phyloP scores from a whole-genome alignment of 2,113 vertebrate species.

The Rallus limicola region DNA sequence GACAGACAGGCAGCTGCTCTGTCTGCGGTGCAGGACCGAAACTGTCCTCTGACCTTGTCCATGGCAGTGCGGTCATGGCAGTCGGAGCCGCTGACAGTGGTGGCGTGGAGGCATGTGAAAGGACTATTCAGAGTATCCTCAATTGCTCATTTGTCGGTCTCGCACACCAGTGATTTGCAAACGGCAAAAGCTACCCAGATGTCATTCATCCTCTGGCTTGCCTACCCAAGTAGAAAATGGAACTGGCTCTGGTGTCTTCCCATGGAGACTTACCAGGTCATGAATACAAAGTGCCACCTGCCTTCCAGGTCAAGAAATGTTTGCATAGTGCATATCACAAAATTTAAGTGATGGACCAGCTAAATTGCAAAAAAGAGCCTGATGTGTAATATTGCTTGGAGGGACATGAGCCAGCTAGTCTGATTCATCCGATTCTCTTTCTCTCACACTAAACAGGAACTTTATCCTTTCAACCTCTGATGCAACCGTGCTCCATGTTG shows the following conservation, averaged over 20 bases:
- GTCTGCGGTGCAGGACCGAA: rapidly evolving
- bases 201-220: not conserved
- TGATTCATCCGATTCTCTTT: constrained; percentile 31
- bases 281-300: constrained; percentile 38
- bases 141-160: constrained; percentile 6
- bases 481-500: constrained; percentile 81
- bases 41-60: not conserved
- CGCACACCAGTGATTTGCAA: constrained; percentile 26
- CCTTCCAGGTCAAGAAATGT: not conserved
- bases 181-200: not conserved
- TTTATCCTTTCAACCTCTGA: constrained; percentile 84
- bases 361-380: constrained; percentile 45
- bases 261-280: not conserved
- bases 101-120: not conserved
- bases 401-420: not conserved
- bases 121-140: not conserved
- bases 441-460: constrained; percentile 80
- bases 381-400: not conserved
- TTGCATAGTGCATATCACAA: not conserved
- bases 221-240: constrained; percentile 35
- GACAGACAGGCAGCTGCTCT: not conserved
- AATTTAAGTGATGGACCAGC: not conserved
- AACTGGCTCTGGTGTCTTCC: not conserved
- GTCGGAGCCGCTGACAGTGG: not conserved
- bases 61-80: rapidly evolving